Percentiles rank a stretch among this genome's conserved stretches.
These are phyloP conservation scores for Scolopax rusticola DNA, from an alignment of 2,797 vertebrate species.

Conservation along the genomic window DNA sequence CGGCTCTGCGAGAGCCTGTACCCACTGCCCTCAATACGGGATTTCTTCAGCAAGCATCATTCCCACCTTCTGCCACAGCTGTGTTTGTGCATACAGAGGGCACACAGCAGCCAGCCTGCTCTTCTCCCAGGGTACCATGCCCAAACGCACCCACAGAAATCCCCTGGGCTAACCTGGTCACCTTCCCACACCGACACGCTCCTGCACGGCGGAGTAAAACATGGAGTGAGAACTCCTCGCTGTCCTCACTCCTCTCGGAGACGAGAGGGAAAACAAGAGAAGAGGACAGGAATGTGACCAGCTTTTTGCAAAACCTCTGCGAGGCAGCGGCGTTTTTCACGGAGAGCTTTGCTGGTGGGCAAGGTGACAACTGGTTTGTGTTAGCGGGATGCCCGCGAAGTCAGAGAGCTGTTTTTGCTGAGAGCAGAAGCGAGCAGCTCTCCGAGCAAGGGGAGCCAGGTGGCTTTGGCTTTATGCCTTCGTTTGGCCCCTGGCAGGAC, in stretches of 20 bases:
- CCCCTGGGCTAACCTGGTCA: neutral
- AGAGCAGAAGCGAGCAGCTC: neutral
- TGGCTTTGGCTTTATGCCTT: neutral
- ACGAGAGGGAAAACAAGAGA: neutral
- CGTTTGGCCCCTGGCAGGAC: neutral
- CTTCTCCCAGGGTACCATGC: neutral
- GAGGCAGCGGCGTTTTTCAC: neutral
- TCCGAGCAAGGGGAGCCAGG: neutral
- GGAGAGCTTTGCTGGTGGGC: neutral
- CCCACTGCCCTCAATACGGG: neutral
- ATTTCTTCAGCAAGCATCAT: neutral
- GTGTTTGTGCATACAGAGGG: accelerated
- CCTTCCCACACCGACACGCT: neutral
- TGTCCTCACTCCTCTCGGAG: neutral
- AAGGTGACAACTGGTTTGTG: conserved; percentile 9
- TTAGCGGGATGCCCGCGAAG: neutral
- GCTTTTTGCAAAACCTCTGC: conserved; percentile 6
- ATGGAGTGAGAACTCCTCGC: neutral
- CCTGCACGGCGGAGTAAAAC: neutral
- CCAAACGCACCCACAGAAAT: neutral
- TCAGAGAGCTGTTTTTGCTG: neutral
- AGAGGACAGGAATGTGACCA: neutral
- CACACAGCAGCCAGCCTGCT: neutral
- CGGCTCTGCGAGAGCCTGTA: neutral
- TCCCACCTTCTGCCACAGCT: neutral